A percentile compares a stretch with the other conserved stretches of the same genome.
phyloP scores from a whole-genome alignment of 2,888 invertebrate genomes.

The Sphinx pinastri region DNA sequence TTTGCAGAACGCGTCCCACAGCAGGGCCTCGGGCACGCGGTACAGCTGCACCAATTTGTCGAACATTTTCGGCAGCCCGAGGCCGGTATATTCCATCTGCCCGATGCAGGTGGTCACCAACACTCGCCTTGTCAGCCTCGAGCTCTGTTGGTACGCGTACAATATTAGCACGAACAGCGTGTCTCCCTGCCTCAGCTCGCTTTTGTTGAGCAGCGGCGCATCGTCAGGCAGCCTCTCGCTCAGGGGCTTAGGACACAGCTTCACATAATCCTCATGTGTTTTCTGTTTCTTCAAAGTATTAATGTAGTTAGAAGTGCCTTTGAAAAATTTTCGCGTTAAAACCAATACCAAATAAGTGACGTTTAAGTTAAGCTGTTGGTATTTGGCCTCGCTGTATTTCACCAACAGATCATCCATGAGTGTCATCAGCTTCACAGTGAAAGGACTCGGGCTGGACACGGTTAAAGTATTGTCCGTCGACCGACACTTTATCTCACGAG shows the following conservation, averaged over 20 bases:
- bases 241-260: slow-evolving; percentile 7
- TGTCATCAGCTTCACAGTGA: slow-evolving; percentile 1
- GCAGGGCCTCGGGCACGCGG: neutral
- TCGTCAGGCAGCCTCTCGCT: neutral
- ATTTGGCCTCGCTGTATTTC: slow-evolving; percentile 15
- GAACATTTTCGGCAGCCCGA: slow-evolving; percentile 12
- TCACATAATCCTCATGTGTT: slow-evolving; percentile 16
- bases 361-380: slow-evolving; percentile 23
- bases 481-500: neutral
- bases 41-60: slow-evolving; percentile 2
- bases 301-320: neutral
- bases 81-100: neutral
- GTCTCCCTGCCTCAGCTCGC: neutral
- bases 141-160: neutral
- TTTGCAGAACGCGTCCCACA: neutral
- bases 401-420: slow-evolving; percentile 10
- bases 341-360: slow-evolving; percentile 22
- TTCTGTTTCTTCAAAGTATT: slow-evolving; percentile 1
- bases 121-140: neutral
- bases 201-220: neutral
- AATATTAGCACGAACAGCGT: neutral
- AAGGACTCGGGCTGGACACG: neutral
- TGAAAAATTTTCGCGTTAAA: slow-evolving; percentile 8
- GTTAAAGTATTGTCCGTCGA: neutral
- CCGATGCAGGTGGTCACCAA: neutral